Evolutionary conservation across 2,113 vertebrate genomes (phyloP).

Genomic region (Rattus norvegicus): DNA sequence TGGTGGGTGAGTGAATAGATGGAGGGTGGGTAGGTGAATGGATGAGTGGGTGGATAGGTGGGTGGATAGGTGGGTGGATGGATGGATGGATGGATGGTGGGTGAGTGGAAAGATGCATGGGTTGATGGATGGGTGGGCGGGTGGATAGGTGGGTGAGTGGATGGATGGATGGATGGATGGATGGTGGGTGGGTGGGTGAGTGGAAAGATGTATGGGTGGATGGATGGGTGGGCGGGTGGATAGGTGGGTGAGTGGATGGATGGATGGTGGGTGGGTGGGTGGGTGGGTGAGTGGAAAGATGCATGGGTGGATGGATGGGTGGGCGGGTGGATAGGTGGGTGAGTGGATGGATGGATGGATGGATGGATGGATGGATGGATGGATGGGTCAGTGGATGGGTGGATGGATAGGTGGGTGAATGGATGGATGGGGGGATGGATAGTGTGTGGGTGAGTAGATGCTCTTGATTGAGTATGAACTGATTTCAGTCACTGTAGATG

Average conservation of each 20-base stretch:
- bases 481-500: not conserved
- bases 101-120: not conserved
- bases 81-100: not conserved
- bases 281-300: too few species aligned
- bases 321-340: too few species aligned
- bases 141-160: not conserved
- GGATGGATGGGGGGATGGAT: too few species aligned
- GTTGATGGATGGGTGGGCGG: too few species aligned
- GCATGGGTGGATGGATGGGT: too few species aligned
- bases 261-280: too few species aligned
- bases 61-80: not conserved
- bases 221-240: not conserved
- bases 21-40: not conserved
- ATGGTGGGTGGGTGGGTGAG: not conserved
- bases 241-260: not conserved
- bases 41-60: not conserved
- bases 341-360: too few species aligned
- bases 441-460: not conserved
- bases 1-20: not conserved
- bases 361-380: not conserved
- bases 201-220: not conserved
- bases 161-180: not conserved
- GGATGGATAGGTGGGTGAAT: too few species aligned
- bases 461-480: not conserved
- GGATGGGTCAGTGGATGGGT: not conserved